Conservation (phyloP, 1,140 invertebrate genomes). For the Chironomus tepperi region DNA sequence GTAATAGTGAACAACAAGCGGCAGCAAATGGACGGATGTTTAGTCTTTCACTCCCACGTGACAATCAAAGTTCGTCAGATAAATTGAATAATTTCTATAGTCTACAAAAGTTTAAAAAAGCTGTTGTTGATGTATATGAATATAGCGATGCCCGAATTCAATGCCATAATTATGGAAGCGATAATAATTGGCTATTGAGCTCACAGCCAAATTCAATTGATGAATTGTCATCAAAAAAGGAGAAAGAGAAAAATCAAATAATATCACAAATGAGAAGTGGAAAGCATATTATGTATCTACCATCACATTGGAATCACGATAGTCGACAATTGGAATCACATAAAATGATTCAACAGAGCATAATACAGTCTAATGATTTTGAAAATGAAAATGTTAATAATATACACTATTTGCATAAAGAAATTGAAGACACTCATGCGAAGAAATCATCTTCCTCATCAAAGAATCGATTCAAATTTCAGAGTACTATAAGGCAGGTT, state of each 20-base stretch:
- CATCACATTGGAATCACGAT: conserved; percentile 32
- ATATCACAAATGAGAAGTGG: conserved; percentile 44
- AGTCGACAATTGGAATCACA: not conserved
- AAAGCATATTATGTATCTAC: conserved; percentile 71
- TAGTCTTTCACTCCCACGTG: conserved; percentile 59
- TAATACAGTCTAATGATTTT: too few species aligned
- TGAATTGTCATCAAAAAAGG: not conserved
- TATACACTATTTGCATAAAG: not conserved
- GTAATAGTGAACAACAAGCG: conserved; percentile 25
- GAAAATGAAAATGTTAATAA: conserved; percentile 4
- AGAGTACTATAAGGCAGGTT: conserved; percentile 68
- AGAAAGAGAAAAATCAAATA: not conserved
- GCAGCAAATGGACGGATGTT: conserved; percentile 52
- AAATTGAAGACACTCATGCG: not conserved
- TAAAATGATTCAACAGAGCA: too few species aligned
- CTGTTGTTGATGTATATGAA: conserved; percentile 53
- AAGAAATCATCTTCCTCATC: conserved; percentile 26
- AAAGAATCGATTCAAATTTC: conserved; percentile 62
- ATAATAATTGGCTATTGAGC: conserved; percentile 67
- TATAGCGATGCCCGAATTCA: conserved; percentile 33
- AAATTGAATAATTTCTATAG: conserved; percentile 45
- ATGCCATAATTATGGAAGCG: conserved; percentile 31
- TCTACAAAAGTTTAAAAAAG: conserved; percentile 56
- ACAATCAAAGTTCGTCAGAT: conserved; percentile 39
- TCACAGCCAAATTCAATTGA: conserved; percentile 69